Base-by-base conservation (phyloP, 2,797 vertebrate species). In the Typhlichthys subterraneus region DNA sequence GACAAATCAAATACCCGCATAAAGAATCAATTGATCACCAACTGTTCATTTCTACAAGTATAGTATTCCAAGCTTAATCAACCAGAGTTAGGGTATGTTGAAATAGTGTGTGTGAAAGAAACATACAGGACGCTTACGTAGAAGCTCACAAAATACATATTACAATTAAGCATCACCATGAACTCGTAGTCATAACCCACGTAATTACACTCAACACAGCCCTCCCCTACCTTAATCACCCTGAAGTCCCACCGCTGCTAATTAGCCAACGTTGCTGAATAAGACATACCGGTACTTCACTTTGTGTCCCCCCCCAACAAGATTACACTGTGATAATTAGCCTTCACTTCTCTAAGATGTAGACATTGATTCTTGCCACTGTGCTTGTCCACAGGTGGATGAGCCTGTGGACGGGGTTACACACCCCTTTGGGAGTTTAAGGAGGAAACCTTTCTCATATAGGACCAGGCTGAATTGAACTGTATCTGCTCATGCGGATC, bases 111-210 rank as follows among this genome's bases (percentile, higher is more conserved):
- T 77, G 79, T 68, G 76, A 79, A 74, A 84, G 76, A 79, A 74
- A 84, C 67, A 72, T 77, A 72, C 70, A 79, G 66, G 65, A 11
- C 75, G 70, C 74, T 76, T 76, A 79, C 74, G 81, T 67, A 70
- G 78, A 70, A 76, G 48, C 75, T 61, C 61, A 63, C 69, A 71
- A 76, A 79, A 80, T 74, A 69, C 85, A 75, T 69, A 87, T 88
- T 81, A 88, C 90, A 84, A 89, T 91, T 91, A 89, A 76, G 80
- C 71, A 69, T 65, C 72, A 69, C 54, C 73, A 74, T 70, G 69
- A 81, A 84, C 79, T 86, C 77, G 70, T 71, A 10, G 62, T 80
- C 79, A 77, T 72, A 74, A 73, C 84, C 88, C 85, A 90, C 86
- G 61, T 90, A 88, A 90, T 89, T 85, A 87, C 82, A 88, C 75